A percentile compares a stretch with the other conserved stretches of the same genome.
Conservation (phyloP, 2,113 vertebrate species). For the Xiphophorus maculatus region DNA sequence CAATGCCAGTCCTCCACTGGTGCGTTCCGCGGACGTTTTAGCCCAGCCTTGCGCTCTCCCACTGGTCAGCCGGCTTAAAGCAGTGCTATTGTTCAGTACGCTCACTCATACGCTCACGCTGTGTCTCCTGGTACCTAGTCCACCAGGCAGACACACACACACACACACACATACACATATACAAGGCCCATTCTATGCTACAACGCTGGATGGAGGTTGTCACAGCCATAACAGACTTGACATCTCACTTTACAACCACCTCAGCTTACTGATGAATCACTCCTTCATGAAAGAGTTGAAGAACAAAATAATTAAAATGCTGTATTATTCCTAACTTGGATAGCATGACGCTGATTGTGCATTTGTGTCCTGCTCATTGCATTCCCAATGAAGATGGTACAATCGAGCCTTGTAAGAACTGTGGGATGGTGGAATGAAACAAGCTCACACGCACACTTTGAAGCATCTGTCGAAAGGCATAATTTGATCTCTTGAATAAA, state of each 20-base stretch:
- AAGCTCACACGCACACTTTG: constrained; percentile 27
- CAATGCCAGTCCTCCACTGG: constrained; percentile 78
- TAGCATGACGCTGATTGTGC: constrained; percentile 68
- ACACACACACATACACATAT: constrained; percentile 51
- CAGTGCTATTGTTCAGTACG: constrained; percentile 73
- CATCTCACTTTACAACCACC: constrained; percentile 39
- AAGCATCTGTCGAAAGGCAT: constrained; percentile 25
- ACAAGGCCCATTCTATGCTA: constrained; percentile 77
- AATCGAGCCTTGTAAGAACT: background rate
- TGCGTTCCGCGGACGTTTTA: constrained; percentile 78
- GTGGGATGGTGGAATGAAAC: constrained; percentile 25
- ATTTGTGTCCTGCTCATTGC: constrained; percentile 71
- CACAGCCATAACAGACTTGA: constrained; percentile 67
- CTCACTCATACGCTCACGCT: constrained; percentile 51
- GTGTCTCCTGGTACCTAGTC: constrained; percentile 75
- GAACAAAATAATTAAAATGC: constrained; percentile 32
- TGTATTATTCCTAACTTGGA: constrained; percentile 68
- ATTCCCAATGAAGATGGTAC: constrained; percentile 64
- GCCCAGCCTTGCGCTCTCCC: constrained; percentile 73
- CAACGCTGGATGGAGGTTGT: constrained; percentile 74
- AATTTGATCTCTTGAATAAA: constrained; percentile 46
- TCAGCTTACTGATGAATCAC: constrained; percentile 5
- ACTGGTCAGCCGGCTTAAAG: constrained; percentile 73
- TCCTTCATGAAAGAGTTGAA: constrained; percentile 25
- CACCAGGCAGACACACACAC: constrained; percentile 31